These are phyloP conservation scores for Drosophila barbarae DNA, from an alignment of 2,888 invertebrate species.

Conservation along the genomic window DNA sequence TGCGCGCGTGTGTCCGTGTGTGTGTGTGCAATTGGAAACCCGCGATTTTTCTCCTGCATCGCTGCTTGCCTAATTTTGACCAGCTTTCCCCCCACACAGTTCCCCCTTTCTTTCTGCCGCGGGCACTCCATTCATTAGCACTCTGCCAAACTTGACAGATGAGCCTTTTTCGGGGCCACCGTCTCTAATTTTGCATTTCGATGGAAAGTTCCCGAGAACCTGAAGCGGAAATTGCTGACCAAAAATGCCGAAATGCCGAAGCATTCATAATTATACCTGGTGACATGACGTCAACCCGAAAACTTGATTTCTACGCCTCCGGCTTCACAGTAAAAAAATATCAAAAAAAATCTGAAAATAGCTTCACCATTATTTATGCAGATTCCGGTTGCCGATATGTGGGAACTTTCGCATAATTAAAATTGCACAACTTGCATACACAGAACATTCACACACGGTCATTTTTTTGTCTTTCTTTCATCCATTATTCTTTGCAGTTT, in stretches of 20 bases:
- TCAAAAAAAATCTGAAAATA: slow-evolving; percentile 1
- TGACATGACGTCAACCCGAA: slow-evolving; percentile 31
- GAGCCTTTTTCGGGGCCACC: neutral
- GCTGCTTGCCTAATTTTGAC: slow-evolving; percentile 9
- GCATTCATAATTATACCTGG: slow-evolving; percentile 22
- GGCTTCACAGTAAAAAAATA: slow-evolving; percentile 5
- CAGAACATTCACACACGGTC: slow-evolving; percentile 24
- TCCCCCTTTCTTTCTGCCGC: neutral
- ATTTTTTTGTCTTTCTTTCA: neutral
- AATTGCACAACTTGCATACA: slow-evolving; percentile 28
- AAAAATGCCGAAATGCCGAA: slow-evolving; percentile 14
- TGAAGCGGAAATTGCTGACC: slow-evolving; percentile 28
- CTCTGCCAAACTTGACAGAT: slow-evolving; percentile 11
- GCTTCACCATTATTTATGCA: slow-evolving; percentile 14
- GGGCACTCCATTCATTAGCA: slow-evolving; percentile 12
- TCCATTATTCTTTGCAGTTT: slow-evolving; percentile 10
- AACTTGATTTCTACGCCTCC: slow-evolving; percentile 30
- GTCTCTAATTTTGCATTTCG: slow-evolving; percentile 8
- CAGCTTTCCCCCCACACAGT: neutral
- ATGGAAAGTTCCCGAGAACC: slow-evolving; percentile 7
- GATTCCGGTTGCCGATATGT: slow-evolving; percentile 17
- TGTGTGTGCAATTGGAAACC: slow-evolving; percentile 20
- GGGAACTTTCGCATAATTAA: slow-evolving; percentile 31
- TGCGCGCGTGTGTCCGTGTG: neutral
- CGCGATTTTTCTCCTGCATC: slow-evolving; percentile 18